These are phyloP conservation scores for Sceloporus undulatus DNA, from an alignment of 2,113 vertebrate genomes.

Conservation along the genomic window DNA sequence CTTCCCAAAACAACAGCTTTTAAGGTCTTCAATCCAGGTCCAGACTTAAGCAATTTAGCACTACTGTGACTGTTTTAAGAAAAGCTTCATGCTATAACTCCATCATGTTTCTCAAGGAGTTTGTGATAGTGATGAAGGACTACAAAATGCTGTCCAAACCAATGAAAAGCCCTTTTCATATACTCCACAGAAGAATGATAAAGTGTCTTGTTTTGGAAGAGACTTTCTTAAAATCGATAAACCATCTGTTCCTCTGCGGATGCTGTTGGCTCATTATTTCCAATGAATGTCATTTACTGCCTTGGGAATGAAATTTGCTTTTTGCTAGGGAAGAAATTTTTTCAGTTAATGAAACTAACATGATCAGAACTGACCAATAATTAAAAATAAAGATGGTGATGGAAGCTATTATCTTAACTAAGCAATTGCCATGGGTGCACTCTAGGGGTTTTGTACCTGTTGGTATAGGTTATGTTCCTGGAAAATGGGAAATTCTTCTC, in stretches of 20 bases:
- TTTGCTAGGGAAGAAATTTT: conserved; percentile 45
- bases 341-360: conserved; percentile 25
- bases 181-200: neutral
- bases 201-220: conserved; percentile 9
- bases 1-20: neutral
- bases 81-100: conserved; percentile 33
- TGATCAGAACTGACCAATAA: conserved; percentile 28
- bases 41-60: conserved; percentile 12
- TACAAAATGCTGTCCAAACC: conserved; percentile 46
- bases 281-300: conserved; percentile 57
- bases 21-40: conserved; percentile 36
- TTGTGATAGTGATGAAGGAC: conserved; percentile 20
- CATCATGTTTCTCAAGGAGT: conserved; percentile 50
- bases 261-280: conserved; percentile 55
- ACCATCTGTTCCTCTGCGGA: conserved; percentile 42
- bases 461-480: neutral
- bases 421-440: neutral
- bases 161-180: conserved; percentile 20
- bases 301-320: conserved; percentile 61
- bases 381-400: conserved; percentile 33
- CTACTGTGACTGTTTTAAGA: conserved; percentile 41
- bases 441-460: neutral
- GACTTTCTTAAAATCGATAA: conserved; percentile 37
- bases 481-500: neutral
- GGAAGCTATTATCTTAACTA: neutral